These are phyloP conservation scores for Gisinianus flammeolus DNA, from an alignment of 2,888 invertebrate genomes.

Conservation along the genomic window DNA sequence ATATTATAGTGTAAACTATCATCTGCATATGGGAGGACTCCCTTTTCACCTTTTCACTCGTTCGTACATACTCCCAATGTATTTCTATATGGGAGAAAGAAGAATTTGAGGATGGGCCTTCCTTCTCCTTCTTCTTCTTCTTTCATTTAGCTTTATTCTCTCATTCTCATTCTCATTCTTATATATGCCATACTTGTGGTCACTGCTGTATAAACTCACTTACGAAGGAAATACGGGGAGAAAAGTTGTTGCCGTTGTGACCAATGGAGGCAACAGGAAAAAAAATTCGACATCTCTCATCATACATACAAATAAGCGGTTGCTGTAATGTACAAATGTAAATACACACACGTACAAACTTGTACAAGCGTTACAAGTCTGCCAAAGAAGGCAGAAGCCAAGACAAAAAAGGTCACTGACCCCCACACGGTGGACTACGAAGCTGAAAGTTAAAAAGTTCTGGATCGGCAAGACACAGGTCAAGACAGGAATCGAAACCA, in stretches of 20 bases:
- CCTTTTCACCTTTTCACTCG: neutral
- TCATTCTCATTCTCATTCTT: too few relatives aligned
- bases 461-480: conserved; percentile 37
- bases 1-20: too few relatives aligned
- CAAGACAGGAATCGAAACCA: conserved; percentile 23
- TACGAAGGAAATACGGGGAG: conserved; percentile 8
- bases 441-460: conserved; percentile 33
- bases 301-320: neutral
- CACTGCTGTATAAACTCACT: too few relatives aligned
- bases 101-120: conserved; percentile 37
- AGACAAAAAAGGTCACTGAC: conserved; percentile 35
- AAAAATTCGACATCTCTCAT: neutral
- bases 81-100: conserved; percentile 7
- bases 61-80: too few relatives aligned
- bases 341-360: neutral
- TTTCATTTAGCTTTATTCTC: too few relatives aligned
- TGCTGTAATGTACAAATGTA: neutral
- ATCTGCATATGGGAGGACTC: neutral
- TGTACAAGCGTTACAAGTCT: neutral
- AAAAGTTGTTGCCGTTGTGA: too few relatives aligned
- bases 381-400: neutral
- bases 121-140: neutral
- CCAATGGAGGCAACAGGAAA: neutral
- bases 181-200: neutral
- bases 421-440: neutral